Base-by-base conservation (phyloP, 1,140 invertebrate species). In the Drosophila pandora region DNA sequence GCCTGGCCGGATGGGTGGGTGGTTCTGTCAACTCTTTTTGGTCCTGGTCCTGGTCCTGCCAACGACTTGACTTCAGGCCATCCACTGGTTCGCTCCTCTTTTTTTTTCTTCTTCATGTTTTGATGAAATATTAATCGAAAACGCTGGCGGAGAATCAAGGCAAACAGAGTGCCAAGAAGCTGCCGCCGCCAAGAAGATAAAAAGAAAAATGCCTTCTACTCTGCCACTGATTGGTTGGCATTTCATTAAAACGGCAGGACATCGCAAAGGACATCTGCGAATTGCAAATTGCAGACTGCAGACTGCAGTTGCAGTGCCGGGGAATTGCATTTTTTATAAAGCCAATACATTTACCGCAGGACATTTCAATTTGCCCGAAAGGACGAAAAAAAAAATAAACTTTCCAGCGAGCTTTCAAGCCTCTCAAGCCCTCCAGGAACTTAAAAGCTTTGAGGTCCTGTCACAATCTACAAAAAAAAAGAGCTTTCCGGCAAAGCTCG, bases 51-150 rank as follows among this genome's bases (percentile, higher is more conserved):
- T 10, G 59, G 45, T n/a, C 17, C 23, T 10, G 32, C 53, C 37
- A 25, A 8, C 7, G 30, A 56, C 32, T 55, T 56, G 65, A 56
- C 65, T 69, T 57, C 32, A 39, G 64, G 67, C 63, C 43, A 69
- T 69, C 34, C 50, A 57, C 12, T 17, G 17, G 0, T 48, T n/a
- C n/a, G n/a, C 39, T 45, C 4, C 2, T 28, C 37, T 17, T 10
- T 13, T 3, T 37, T 41, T 69, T 64, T 76, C 9, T 17, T 17
- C 10, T 37, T n/a, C 34, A 37, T 12, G 34, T 37, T 77, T 71
- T 77, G 75, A 77, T 77, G 61, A 77, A 77, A 77, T 77, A 77
- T 77, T 77, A 55, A 77, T 77, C 72, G 45, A 73, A 52, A 60
- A 37, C 50, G 58, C 58, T 61, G 41, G 69, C 41, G 65, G 65